Evolutionary conservation across 2,888 invertebrate genomes (phyloP).

Genomic region (Lochmaea capreae): DNA sequence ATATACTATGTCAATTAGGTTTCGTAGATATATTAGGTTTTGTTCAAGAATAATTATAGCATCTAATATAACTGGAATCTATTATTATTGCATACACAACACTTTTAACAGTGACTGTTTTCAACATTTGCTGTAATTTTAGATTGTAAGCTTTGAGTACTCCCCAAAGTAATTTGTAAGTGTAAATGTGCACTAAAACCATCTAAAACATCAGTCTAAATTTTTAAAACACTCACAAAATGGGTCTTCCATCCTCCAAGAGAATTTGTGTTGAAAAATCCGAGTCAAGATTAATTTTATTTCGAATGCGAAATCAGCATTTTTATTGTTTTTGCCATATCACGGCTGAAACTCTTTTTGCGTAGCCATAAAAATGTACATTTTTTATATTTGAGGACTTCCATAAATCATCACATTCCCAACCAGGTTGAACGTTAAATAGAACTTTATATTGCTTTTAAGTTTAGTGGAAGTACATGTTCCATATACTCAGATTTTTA

Average conservation of each 20-base stretch:
- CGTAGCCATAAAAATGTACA: slow-evolving; percentile 32
- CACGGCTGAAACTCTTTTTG: slow-evolving; percentile 10
- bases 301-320: slow-evolving; percentile 34
- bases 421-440: slow-evolving; percentile 21
- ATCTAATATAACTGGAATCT: too few relatives aligned
- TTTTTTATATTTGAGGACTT: slow-evolving; percentile 27
- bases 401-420: slow-evolving; percentile 29
- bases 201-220: too few relatives aligned
- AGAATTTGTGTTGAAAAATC: slow-evolving; percentile 24
- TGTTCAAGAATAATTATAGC: too few relatives aligned
- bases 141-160: too few relatives aligned
- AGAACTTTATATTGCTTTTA: slow-evolving; percentile 33
- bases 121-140: too few relatives aligned
- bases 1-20: too few relatives aligned
- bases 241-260: slow-evolving; percentile 4
- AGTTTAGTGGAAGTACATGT: slow-evolving; percentile 16
- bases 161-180: too few relatives aligned
- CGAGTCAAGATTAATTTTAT: slow-evolving; percentile 26
- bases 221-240: too few relatives aligned
- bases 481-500: slow-evolving; percentile 12
- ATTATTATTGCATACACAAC: too few relatives aligned
- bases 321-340: slow-evolving; percentile 31
- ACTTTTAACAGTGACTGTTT: too few relatives aligned
- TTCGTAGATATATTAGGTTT: too few relatives aligned
- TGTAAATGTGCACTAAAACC: too few relatives aligned